These are phyloP conservation scores for Hanleya hanleyi DNA, from an alignment of 2,888 invertebrate genomes.

Conservation along the genomic window DNA sequence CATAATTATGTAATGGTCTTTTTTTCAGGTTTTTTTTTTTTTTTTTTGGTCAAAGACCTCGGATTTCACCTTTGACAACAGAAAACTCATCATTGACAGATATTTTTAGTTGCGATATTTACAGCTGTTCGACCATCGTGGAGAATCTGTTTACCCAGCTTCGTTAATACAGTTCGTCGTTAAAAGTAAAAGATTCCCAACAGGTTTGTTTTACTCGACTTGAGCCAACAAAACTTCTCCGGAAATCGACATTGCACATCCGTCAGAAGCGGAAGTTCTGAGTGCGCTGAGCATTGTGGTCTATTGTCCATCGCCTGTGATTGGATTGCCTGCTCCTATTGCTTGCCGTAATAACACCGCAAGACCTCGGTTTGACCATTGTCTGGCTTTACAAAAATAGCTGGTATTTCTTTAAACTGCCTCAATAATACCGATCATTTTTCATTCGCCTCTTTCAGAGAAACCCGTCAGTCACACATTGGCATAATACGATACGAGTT, in stretches of 20 bases:
- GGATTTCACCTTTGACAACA: no score
- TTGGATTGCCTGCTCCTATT: neutral
- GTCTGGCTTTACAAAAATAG: neutral
- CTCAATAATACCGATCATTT: neutral
- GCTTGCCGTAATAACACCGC: neutral
- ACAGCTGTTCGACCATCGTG: no score
- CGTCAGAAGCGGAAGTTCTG: neutral
- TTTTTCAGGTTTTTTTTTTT: no score
- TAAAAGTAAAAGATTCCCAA: no score
- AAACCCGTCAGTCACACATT: neutral
- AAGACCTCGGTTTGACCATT: neutral
- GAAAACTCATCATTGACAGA: no score
- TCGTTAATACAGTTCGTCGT: no score
- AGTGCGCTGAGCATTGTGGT: neutral
- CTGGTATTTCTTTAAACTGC: neutral
- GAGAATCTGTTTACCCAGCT: no score
- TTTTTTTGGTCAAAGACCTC: no score
- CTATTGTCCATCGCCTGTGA: neutral
- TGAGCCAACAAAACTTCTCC: neutral
- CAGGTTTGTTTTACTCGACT: no score
- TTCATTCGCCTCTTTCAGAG: neutral
- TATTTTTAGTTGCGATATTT: no score
- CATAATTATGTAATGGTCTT: no score
- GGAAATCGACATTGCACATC: neutral
- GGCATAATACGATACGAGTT: neutral